phyloP scores from a whole-genome alignment of 2,888 invertebrate genomes.

The Teleiodes luculella region DNA sequence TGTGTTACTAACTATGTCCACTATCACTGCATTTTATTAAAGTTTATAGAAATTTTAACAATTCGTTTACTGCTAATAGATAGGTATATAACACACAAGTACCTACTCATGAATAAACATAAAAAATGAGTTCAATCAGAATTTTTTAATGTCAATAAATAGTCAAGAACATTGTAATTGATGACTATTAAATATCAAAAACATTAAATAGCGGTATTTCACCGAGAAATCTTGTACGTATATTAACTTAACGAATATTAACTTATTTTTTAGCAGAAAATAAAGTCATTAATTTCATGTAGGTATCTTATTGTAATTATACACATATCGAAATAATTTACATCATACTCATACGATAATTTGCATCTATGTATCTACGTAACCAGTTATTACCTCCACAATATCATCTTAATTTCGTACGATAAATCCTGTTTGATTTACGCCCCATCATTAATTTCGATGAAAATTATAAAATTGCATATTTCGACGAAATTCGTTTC shows the following conservation, averaged over 20 bases:
- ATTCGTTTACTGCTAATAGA: too few species aligned
- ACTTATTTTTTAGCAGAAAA: not conserved
- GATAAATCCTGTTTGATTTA: slow-evolving; percentile 8
- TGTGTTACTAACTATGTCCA: too few species aligned
- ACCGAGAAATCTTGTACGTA: too few species aligned
- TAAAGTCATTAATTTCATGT: slow-evolving; percentile 3
- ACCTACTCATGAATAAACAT: too few species aligned
- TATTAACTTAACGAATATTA: not conserved
- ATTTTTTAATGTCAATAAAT: too few species aligned
- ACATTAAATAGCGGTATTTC: not conserved
- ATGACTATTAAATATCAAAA: not conserved
- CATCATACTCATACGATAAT: not conserved
- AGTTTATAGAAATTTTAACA: too few species aligned
- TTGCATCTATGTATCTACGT: slow-evolving; percentile 2
- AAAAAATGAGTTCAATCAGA: too few species aligned
- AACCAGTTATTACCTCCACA: not conserved
- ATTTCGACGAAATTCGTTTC: slow-evolving; percentile 3
- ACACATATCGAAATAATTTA: slow-evolving; percentile 1
- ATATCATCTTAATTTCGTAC: slow-evolving; percentile 1
- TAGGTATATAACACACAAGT: too few species aligned
- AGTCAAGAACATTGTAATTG: too few species aligned
- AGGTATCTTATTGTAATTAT: not conserved
- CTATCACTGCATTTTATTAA: too few species aligned
- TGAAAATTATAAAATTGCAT: slow-evolving; percentile 4
- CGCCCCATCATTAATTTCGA: not conserved